Evolutionary conservation across 2,113 vertebrate genomes (phyloP).

Genomic region (Microtus oregoni): DNA sequence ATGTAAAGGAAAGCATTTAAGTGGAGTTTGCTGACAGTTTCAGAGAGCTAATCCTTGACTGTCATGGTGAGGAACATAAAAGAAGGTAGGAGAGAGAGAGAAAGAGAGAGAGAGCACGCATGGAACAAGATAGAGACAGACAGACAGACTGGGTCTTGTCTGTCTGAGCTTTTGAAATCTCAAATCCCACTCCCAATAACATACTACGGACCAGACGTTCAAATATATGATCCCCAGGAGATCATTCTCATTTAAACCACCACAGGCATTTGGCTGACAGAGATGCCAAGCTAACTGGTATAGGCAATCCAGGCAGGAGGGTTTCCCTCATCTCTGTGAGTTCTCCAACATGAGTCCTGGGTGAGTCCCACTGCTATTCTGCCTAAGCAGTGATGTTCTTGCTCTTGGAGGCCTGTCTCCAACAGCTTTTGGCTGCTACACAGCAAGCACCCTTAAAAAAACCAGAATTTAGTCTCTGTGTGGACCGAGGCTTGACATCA

Average conservation of each 20-base stretch:
- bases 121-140: not conserved
- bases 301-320: not conserved
- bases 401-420: not conserved
- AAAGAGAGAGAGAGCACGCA: not conserved
- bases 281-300: not conserved
- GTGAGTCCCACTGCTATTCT: not conserved
- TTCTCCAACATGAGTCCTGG: too few relatives aligned
- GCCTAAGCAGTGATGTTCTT: not conserved
- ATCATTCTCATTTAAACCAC: not conserved
- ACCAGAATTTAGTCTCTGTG: not conserved
- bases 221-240: not conserved
- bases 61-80: not conserved
- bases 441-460: constrained; percentile 41
- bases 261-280: not conserved
- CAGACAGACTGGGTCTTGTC: not conserved
- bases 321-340: accelerated
- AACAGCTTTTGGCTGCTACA: not conserved
- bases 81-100: not conserved
- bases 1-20: not conserved
- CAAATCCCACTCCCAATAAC: not conserved
- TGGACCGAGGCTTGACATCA: not conserved
- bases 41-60: not conserved
- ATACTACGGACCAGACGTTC: not conserved
- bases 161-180: not conserved
- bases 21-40: not conserved